Evolutionary conservation across 2,113 vertebrate species (phyloP).

Genomic region (Trogon surrucura): DNA sequence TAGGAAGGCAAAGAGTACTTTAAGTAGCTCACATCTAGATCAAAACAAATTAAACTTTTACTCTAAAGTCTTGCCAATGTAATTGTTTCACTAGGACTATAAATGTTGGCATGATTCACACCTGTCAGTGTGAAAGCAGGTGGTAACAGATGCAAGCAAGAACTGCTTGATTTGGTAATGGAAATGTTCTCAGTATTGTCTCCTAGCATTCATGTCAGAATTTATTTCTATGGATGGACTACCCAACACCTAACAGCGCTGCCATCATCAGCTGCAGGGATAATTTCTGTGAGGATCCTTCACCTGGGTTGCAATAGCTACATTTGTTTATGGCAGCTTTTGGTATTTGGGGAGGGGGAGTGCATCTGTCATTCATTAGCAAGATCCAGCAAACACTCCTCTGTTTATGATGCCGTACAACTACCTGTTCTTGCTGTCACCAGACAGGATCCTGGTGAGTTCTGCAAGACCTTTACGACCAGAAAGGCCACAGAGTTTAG

Average conservation of each 20-base stretch:
- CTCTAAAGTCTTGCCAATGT: conserved; percentile 27
- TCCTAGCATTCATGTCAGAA: neutral
- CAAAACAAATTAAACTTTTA: conserved; percentile 61
- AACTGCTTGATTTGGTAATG: conserved; percentile 36
- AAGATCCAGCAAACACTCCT: neutral
- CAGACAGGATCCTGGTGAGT: neutral
- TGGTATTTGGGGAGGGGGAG: neutral
- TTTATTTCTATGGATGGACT: neutral
- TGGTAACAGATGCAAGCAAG: conserved; percentile 49
- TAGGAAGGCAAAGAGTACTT: conserved; percentile 29
- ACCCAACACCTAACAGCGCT: neutral
- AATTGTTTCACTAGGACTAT: conserved; percentile 41
- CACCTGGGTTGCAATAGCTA: neutral
- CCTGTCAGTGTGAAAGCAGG: conserved; percentile 54
- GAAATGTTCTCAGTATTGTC: conserved; percentile 9
- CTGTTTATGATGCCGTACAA: neutral
- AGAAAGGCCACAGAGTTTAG: neutral
- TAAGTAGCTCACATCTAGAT: conserved; percentile 2
- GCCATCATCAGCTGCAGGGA: neutral
- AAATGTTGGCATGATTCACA: conserved; percentile 30
- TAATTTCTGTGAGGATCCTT: neutral
- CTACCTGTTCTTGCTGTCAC: neutral
- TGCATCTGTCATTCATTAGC: neutral
- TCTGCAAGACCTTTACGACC: neutral
- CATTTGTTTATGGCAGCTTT: neutral